A percentile compares a stretch with the other conserved stretches of the same genome.
Evolutionary conservation across 2,113 vertebrate genomes (phyloP).

Genomic region (Callaeas wilsoni): DNA sequence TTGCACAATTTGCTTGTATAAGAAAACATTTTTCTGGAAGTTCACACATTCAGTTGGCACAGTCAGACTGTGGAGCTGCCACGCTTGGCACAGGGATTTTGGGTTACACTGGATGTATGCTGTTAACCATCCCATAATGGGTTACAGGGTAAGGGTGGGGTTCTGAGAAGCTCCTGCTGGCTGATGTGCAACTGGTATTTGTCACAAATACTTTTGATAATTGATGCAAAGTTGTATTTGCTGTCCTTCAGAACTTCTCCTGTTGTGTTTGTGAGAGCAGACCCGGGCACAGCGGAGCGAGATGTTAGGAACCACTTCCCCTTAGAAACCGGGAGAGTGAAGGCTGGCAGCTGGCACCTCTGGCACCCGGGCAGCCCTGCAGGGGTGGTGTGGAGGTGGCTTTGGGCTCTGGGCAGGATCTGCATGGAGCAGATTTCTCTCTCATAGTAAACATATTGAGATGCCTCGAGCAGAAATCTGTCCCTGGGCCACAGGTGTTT

Average conservation of each 20-base stretch:
- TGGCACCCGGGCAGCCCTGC: not conserved
- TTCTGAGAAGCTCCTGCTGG: not conserved
- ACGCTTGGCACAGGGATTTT: not conserved
- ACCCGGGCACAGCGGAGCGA: not conserved
- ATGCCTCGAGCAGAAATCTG: too few species aligned
- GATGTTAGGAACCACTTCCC: not conserved
- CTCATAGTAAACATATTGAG: not conserved
- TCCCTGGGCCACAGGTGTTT: too few species aligned
- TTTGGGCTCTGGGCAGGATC: not conserved
- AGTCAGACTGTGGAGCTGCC: not conserved
- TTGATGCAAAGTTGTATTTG: not conserved
- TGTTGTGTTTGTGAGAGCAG: not conserved
- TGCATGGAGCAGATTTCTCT: not conserved
- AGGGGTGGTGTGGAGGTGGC: not conserved
- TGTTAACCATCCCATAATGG: not conserved
- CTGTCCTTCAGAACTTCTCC: not conserved
- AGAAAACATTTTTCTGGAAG: not conserved
- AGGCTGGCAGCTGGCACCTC: not conserved
- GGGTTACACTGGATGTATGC: not conserved
- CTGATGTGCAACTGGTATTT: not conserved
- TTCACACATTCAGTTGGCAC: not conserved
- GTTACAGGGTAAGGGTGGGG: not conserved
- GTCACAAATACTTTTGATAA: not conserved
- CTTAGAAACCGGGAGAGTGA: fast-evolving
- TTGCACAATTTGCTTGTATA: not conserved